Percentiles rank a stretch among this genome's conserved stretches.
These are phyloP conservation scores for Cliona cf. orientalis DNA, from an alignment of 37 sponge, comb jelly and placozoan genomes.

Conservation along the genomic window DNA sequence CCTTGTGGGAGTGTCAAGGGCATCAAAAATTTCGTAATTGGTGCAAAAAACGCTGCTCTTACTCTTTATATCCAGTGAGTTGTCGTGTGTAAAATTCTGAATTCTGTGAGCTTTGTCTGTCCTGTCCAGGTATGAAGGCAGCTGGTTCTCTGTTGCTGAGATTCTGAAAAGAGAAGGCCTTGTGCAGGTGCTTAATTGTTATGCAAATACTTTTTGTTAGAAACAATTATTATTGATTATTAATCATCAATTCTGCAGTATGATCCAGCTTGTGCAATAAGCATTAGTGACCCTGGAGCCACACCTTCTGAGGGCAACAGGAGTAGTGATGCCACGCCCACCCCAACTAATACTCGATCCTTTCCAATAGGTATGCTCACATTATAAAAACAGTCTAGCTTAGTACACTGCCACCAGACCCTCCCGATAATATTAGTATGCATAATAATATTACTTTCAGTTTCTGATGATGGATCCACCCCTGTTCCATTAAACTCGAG, in stretches of 20 bases:
- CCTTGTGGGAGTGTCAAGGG: too few relatives aligned
- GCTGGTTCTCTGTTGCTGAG: not conserved
- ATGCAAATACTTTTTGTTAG: not conserved
- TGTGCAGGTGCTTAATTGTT: constrained; percentile 2
- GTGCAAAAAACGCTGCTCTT: too few relatives aligned
- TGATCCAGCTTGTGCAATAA: not conserved
- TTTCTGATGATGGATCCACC: too few relatives aligned
- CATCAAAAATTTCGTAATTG: too few relatives aligned
- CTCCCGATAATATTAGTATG: too few relatives aligned
- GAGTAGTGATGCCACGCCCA: not conserved
- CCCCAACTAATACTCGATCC: not conserved
- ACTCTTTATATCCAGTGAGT: too few relatives aligned
- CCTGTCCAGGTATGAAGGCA: not conserved
- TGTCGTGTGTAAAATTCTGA: not conserved
- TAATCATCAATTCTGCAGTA: not conserved
- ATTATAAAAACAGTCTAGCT: too few relatives aligned
- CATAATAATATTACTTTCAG: too few relatives aligned
- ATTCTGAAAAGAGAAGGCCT: constrained; percentile 5
- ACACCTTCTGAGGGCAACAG: not conserved
- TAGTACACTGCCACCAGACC: too few relatives aligned
- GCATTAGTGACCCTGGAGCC: not conserved
- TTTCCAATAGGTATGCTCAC: too few relatives aligned
- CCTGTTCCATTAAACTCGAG: too few relatives aligned
- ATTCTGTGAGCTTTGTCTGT: not conserved
- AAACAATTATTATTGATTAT: not conserved